These are phyloP conservation scores for Teleiodes luculella DNA, from an alignment of 2,888 invertebrate genomes.

Conservation along the genomic window DNA sequence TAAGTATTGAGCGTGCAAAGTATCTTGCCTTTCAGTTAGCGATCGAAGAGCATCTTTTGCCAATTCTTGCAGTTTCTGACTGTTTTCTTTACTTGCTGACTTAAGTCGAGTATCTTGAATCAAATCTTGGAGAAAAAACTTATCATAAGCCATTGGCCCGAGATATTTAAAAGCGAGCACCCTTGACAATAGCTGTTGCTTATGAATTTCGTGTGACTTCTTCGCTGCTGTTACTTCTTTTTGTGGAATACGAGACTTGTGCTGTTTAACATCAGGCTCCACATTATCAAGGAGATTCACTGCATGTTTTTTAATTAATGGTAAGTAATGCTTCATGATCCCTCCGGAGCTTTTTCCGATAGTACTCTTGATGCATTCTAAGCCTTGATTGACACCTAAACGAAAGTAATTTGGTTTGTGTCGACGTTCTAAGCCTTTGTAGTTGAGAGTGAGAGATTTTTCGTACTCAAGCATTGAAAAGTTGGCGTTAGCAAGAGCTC, in stretches of 20 bases:
- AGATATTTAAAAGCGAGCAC: slow-evolving; percentile 71
- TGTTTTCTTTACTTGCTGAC: slow-evolving; percentile 59
- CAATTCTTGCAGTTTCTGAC: slow-evolving; percentile 41
- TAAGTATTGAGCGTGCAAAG: slow-evolving; percentile 62
- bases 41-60: slow-evolving; percentile 56
- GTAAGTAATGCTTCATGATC: slow-evolving; percentile 64
- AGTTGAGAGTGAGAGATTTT: slow-evolving; percentile 64
- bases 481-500: slow-evolving; percentile 68
- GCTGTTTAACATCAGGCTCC: slow-evolving; percentile 41
- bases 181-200: slow-evolving; percentile 47
- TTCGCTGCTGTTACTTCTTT: slow-evolving; percentile 48
- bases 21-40: slow-evolving; percentile 60
- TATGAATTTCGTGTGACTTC: slow-evolving; percentile 63
- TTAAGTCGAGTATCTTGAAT: slow-evolving; percentile 43
- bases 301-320: slow-evolving; percentile 60
- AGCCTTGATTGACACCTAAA: slow-evolving; percentile 66
- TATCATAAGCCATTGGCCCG: slow-evolving; percentile 70
- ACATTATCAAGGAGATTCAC: slow-evolving; percentile 38
- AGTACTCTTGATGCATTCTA: slow-evolving; percentile 69
- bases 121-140: slow-evolving; percentile 61
- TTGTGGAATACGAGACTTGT: slow-evolving; percentile 58
- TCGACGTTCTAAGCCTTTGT: slow-evolving; percentile 51
- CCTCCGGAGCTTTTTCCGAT: slow-evolving; percentile 62
- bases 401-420: slow-evolving; percentile 65
- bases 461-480: slow-evolving; percentile 72